A percentile compares a stretch with the other conserved stretches of the same genome.
These are phyloP conservation scores for Cyanocitta stelleri DNA, from an alignment of 2,113 vertebrate species.

Conservation along the genomic window DNA sequence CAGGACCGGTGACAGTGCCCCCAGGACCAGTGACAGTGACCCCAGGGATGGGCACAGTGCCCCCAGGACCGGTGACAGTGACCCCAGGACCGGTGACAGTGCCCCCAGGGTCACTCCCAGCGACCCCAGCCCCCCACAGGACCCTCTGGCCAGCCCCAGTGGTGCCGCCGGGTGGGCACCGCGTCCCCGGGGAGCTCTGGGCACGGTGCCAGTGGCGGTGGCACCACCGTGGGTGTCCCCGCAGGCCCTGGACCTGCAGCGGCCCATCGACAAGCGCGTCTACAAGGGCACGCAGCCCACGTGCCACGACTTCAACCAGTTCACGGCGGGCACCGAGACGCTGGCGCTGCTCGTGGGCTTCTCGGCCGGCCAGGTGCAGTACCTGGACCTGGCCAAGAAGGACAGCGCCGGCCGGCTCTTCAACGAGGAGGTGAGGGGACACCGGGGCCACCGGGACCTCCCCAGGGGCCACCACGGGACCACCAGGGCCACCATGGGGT, in stretches of 20 bases:
- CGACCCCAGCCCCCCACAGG: too few species aligned
- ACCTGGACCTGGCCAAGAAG: slow-evolving; percentile 90
- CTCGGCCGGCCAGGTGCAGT: slow-evolving; percentile 89
- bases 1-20: too few species aligned
- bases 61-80: too few species aligned
- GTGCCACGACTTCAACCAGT: slow-evolving; percentile 93
- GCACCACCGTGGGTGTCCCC: neutral
- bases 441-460: neutral
- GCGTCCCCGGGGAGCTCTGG: too few species aligned
- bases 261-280: slow-evolving; percentile 90
- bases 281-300: slow-evolving; percentile 92
- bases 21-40: too few species aligned
- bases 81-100: too few species aligned
- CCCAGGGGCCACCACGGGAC: too few species aligned
- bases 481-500: too few species aligned
- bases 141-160: too few species aligned
- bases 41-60: too few species aligned
- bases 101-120: too few species aligned
- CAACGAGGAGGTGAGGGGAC: slow-evolving; percentile 79
- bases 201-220: rapidly evolving
- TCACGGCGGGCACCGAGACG: slow-evolving; percentile 82
- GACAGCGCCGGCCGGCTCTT: slow-evolving; percentile 86
- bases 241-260: slow-evolving; percentile 88
- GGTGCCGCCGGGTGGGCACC: too few species aligned
- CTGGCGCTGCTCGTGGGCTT: slow-evolving; percentile 89